Conservation (phyloP, 1,140 invertebrate species). For the Zaprionus vittiger region DNA sequence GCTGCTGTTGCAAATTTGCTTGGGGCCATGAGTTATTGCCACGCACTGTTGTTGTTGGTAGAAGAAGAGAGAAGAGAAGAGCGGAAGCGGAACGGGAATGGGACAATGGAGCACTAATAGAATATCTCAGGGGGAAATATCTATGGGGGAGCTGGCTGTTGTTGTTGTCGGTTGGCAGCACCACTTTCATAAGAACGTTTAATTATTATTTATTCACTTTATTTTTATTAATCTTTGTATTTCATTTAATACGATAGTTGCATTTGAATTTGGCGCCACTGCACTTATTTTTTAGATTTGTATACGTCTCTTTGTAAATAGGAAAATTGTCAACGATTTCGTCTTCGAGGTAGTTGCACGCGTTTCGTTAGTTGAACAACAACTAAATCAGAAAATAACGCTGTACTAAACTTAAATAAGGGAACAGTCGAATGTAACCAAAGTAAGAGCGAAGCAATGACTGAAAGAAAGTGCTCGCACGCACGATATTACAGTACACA, state of each 20-base stretch:
- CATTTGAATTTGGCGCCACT: slow-evolving; percentile 49
- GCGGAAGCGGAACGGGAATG: background rate
- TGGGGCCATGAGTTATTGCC: slow-evolving; percentile 71
- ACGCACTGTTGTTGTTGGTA: slow-evolving; percentile 27
- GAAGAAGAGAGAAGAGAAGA: background rate
- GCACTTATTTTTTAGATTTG: background rate
- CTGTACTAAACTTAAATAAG: slow-evolving; percentile 53
- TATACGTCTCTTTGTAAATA: slow-evolving; percentile 5
- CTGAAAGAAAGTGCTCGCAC: slow-evolving; percentile 66
- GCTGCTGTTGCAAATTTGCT: slow-evolving; percentile 61
- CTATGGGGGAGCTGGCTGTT: slow-evolving; percentile 7
- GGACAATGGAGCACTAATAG: slow-evolving; percentile 12
- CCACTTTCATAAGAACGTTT: slow-evolving; percentile 38
- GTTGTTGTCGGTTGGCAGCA: slow-evolving; percentile 8
- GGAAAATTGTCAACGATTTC: slow-evolving; percentile 7
- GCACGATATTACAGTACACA: slow-evolving; percentile 40
- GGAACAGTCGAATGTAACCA: slow-evolving; percentile 64
- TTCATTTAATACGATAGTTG: background rate
- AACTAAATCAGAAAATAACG: slow-evolving; percentile 56
- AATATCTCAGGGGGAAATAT: slow-evolving; percentile 21
- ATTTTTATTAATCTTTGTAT: background rate
- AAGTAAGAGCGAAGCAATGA: slow-evolving; percentile 67
- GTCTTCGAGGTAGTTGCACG: slow-evolving; percentile 39
- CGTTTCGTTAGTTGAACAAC: slow-evolving; percentile 55
- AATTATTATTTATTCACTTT: background rate